phyloP scores from a whole-genome alignment of 2,113 vertebrate species.

The Spea multiplicata region DNA sequence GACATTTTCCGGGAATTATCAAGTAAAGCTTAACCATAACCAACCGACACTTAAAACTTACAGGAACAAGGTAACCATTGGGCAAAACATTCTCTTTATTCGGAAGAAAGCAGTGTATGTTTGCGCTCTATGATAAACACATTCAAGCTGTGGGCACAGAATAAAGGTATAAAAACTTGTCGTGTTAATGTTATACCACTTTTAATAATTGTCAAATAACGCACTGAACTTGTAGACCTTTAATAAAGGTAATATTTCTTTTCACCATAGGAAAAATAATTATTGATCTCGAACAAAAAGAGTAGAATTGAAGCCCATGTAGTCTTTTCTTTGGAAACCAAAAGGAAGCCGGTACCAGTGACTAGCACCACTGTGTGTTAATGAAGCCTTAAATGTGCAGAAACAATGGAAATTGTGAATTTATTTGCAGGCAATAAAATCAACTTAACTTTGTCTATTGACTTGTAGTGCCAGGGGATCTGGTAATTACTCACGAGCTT shows the following conservation, averaged over 20 bases:
- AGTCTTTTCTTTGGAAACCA: slow-evolving; percentile 60
- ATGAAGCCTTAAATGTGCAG: slow-evolving; percentile 60
- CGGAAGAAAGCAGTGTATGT: not conserved
- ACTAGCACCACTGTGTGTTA: slow-evolving; percentile 52
- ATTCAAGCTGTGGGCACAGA: not conserved
- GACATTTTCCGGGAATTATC: not conserved
- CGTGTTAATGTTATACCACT: not conserved
- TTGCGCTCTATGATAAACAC: not conserved
- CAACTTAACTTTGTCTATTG: slow-evolving; percentile 52
- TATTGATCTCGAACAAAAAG: slow-evolving; percentile 56
- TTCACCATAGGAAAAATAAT: slow-evolving; percentile 57
- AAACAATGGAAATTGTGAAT: slow-evolving; percentile 58
- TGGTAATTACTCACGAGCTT: slow-evolving; percentile 50
- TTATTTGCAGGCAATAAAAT: slow-evolving; percentile 58
- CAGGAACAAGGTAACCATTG: slow-evolving; percentile 39
- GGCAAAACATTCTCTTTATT: no score
- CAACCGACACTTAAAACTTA: slow-evolving; percentile 46
- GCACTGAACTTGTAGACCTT: slow-evolving; percentile 50
- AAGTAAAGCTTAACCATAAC: slow-evolving; percentile 51
- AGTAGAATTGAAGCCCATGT: slow-evolving; percentile 60
- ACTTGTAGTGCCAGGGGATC: slow-evolving; percentile 32
- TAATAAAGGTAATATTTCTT: slow-evolving; percentile 59
- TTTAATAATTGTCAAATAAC: not conserved
- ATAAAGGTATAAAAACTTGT: not conserved
- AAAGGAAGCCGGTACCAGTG: slow-evolving; percentile 59